Evolutionary conservation across 2,797 vertebrate species (phyloP).

Genomic region (Psittacula echo): DNA sequence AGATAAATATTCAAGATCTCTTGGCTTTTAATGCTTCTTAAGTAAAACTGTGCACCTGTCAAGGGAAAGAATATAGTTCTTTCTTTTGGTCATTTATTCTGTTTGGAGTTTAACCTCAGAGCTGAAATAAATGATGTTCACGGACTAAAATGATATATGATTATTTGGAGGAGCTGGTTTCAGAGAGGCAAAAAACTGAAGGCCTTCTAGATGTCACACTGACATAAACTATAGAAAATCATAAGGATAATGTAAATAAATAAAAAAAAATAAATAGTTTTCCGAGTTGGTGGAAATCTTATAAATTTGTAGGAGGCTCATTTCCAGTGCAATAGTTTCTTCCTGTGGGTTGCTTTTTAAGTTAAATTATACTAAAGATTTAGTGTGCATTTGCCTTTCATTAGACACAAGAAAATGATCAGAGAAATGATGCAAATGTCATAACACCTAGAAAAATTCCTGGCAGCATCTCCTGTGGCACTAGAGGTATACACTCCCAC

Average conservation of each 20-base stretch:
- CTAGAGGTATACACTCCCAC: background rate
- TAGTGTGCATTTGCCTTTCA: background rate
- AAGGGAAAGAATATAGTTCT: background rate
- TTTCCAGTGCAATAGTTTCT: background rate
- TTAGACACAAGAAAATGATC: background rate
- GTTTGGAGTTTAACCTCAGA: background rate
- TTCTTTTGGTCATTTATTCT: background rate
- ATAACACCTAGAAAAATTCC: background rate
- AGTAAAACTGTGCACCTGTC: background rate
- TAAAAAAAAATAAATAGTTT: background rate
- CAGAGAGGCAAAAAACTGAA: background rate
- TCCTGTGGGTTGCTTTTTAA: background rate
- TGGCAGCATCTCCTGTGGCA: background rate
- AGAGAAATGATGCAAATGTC: background rate
- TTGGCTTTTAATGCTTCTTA: background rate
- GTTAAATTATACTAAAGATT: background rate
- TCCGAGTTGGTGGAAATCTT: background rate
- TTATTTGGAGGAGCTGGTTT: background rate
- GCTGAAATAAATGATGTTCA: background rate
- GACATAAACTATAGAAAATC: background rate
- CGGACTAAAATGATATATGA: background rate
- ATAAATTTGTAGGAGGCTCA: background rate
- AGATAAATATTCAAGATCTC: conserved; percentile 29
- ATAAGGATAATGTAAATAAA: background rate
- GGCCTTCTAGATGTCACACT: background rate